These are phyloP conservation scores for Allygus modestus DNA, from an alignment of 2,888 invertebrate species.

Conservation along the genomic window DNA sequence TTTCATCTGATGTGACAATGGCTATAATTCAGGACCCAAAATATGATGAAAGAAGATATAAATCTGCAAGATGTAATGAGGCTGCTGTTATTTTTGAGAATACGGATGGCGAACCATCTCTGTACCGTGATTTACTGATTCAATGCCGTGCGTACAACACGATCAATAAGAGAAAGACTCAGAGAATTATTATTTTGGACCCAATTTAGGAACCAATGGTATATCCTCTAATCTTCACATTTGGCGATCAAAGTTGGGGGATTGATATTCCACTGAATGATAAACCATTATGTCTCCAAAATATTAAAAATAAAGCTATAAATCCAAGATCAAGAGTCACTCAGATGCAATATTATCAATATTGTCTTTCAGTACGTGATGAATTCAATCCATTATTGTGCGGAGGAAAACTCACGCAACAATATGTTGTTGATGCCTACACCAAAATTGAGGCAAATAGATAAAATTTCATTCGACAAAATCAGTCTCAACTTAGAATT, in stretches of 20 bases:
- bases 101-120: conserved; percentile 27
- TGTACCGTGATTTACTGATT: conserved; percentile 23
- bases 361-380: neutral
- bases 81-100: conserved; percentile 31
- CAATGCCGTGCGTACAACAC: neutral
- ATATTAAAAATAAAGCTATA: neutral
- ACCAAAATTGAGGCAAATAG: conserved; percentile 40
- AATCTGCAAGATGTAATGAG: conserved; percentile 14
- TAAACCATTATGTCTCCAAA: conserved; percentile 4
- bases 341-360: conserved; percentile 18
- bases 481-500: conserved; percentile 38
- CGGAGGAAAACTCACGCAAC: conserved; percentile 3
- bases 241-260: conserved; percentile 25
- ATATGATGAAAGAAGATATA: conserved; percentile 27
- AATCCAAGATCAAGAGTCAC: conserved; percentile 6
- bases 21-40: conserved; percentile 16
- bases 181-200: conserved; percentile 18
- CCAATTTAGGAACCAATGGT: conserved; percentile 30
- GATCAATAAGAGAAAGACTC: conserved; percentile 11
- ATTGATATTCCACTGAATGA: conserved; percentile 28
- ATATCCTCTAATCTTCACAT: conserved; percentile 4
- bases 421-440: conserved; percentile 38
- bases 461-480: conserved; percentile 28
- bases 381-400: neutral
- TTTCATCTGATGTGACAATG: conserved; percentile 27